Conservation (phyloP, 2,888 invertebrate species). For the Morpho achilles region DNA sequence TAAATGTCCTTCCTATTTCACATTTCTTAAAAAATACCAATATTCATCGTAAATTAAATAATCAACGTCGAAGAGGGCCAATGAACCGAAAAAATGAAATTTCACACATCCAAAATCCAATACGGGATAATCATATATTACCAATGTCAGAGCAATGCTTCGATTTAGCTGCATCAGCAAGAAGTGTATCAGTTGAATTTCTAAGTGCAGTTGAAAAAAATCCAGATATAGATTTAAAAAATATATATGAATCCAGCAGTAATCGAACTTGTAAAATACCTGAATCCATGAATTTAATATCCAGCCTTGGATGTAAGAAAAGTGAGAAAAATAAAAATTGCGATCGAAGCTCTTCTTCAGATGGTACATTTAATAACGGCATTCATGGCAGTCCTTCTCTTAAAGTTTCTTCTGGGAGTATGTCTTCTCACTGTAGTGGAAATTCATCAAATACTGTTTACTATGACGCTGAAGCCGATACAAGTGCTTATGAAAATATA, state of each 20-base stretch:
- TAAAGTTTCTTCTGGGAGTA: constrained; percentile 65
- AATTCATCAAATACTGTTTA: constrained; percentile 72
- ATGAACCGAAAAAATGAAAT: constrained; percentile 82
- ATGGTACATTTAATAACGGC: constrained; percentile 37
- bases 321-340: constrained; percentile 44
- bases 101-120: constrained; percentile 86
- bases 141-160: constrained; percentile 54
- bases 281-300: constrained; percentile 71
- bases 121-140: constrained; percentile 66
- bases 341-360: constrained; percentile 46
- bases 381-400: constrained; percentile 45
- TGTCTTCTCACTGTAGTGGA: constrained; percentile 71
- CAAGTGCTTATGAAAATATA: constrained; percentile 66
- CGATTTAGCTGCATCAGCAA: constrained; percentile 77
- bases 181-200: constrained; percentile 83
- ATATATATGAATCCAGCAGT: constrained; percentile 85
- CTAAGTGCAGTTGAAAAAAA: constrained; percentile 83
- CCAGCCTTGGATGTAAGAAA: constrained; percentile 72
- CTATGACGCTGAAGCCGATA: constrained; percentile 69
- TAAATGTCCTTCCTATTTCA: constrained; percentile 64
- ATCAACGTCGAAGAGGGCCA: constrained; percentile 83
- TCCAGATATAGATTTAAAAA: constrained; percentile 83
- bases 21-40: constrained; percentile 73
- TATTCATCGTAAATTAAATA: constrained; percentile 81
- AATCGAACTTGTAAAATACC: constrained; percentile 79